Conservation (phyloP, 2,113 vertebrate genomes). For the Lophius piscatorius region DNA sequence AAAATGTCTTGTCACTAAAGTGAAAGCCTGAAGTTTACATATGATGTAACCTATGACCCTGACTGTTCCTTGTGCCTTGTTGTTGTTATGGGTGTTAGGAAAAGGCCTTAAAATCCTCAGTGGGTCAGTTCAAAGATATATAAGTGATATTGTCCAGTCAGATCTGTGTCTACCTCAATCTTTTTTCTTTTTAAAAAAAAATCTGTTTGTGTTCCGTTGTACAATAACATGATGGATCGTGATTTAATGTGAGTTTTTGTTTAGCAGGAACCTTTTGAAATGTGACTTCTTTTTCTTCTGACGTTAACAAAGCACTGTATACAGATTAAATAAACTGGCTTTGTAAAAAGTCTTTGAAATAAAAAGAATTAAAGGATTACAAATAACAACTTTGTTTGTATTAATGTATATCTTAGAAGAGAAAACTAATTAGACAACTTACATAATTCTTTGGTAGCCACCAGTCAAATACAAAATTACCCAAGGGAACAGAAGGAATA, state of each 20-base stretch:
- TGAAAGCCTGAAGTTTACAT: conserved; percentile 50
- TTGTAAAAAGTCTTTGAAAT: conserved; percentile 68
- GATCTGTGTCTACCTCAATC: conserved; percentile 70
- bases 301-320: conserved; percentile 60
- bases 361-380: conserved; percentile 50
- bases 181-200: conserved; percentile 23
- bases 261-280: conserved; percentile 24
- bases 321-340: conserved; percentile 51
- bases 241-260: conserved; percentile 44
- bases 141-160: conserved; percentile 58
- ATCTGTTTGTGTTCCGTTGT: conserved; percentile 53
- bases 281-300: conserved; percentile 45
- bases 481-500: no score
- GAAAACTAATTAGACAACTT: no score
- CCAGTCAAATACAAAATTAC: no score
- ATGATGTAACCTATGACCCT: conserved; percentile 54
- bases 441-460: no score
- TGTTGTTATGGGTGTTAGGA: conserved; percentile 53
- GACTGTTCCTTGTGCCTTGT: conserved; percentile 72
- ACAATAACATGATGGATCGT: conserved; percentile 40
- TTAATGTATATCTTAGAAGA: no score
- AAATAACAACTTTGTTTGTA: conserved; percentile 2
- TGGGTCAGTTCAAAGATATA: conserved; percentile 51
- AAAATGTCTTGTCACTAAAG: conserved; percentile 41
- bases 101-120: conserved; percentile 63